Conservation (phyloP, 2,888 invertebrate species). For the Hypercompe scribonia region DNA sequence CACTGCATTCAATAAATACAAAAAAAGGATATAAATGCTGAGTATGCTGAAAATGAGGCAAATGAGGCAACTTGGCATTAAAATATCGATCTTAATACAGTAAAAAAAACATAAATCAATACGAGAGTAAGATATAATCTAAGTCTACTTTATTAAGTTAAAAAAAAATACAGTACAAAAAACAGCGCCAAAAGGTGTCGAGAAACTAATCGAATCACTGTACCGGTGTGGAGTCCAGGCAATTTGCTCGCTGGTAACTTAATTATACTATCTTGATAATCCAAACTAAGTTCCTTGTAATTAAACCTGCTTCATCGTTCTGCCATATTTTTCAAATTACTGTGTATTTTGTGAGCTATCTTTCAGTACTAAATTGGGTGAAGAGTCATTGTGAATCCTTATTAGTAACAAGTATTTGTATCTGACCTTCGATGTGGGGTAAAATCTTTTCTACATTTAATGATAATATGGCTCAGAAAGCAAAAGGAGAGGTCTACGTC, state of each 20-base stretch:
- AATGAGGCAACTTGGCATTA: too few species aligned
- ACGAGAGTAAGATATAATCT: not conserved
- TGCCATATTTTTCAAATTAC: not conserved
- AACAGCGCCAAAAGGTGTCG: conserved; percentile 14
- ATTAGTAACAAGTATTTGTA: too few species aligned
- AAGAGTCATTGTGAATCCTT: too few species aligned
- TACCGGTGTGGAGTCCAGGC: conserved; percentile 13
- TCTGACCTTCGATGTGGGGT: too few species aligned
- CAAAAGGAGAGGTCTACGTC: too few species aligned
- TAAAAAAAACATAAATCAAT: not conserved
- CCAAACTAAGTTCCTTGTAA: conserved; percentile 27
- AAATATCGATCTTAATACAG: too few species aligned
- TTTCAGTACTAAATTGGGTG: too few species aligned
- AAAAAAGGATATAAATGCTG: too few species aligned
- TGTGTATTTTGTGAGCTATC: not conserved
- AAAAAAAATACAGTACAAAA: not conserved
- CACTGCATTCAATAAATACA: too few species aligned
- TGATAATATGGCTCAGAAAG: too few species aligned
- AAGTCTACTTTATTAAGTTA: not conserved
- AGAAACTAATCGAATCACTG: conserved; percentile 49
- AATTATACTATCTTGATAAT: conserved; percentile 17
- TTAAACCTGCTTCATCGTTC: conserved; percentile 23
- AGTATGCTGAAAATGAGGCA: too few species aligned
- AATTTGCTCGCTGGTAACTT: conserved; percentile 31
- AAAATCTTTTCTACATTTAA: too few species aligned